Percentiles rank a stretch among this genome's conserved stretches.
Evolutionary conservation across 2,113 vertebrate genomes (phyloP).

Genomic region (Nothocercus julius): DNA sequence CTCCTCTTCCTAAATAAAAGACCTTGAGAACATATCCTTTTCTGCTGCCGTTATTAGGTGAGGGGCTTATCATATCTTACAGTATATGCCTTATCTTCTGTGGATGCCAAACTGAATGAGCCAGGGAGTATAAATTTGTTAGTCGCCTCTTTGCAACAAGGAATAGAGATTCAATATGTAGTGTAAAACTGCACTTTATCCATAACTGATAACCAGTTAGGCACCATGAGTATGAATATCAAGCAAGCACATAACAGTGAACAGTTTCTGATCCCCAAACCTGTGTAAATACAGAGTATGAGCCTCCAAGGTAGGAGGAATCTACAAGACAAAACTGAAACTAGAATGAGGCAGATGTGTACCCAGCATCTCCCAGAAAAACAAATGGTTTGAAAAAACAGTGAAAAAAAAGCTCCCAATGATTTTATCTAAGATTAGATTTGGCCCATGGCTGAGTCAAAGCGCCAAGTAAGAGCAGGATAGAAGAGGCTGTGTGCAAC

Average conservation of each 20-base stretch:
- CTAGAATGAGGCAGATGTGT: background rate
- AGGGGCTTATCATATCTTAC: background rate
- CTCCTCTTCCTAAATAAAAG: constrained; percentile 48
- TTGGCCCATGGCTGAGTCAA: background rate
- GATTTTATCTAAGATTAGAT: background rate
- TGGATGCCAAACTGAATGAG: background rate
- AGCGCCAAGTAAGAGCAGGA: background rate
- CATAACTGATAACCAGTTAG: background rate
- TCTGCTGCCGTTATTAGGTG: background rate
- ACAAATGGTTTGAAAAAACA: background rate
- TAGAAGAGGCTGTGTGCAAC: background rate
- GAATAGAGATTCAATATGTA: background rate
- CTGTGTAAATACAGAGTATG: background rate
- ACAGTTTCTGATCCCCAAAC: background rate
- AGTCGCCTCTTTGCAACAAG: background rate
- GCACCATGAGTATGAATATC: background rate
- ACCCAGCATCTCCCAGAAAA: background rate
- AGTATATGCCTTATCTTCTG: background rate
- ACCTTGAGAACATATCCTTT: constrained; percentile 32
- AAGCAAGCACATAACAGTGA: background rate
- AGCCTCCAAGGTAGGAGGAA: background rate
- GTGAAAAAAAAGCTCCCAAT: background rate
- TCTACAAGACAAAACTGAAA: background rate
- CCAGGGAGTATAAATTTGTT: background rate
- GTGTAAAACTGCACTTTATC: background rate